Base-by-base conservation (phyloP, 2,113 vertebrate genomes). In the Taxidea taxus region DNA sequence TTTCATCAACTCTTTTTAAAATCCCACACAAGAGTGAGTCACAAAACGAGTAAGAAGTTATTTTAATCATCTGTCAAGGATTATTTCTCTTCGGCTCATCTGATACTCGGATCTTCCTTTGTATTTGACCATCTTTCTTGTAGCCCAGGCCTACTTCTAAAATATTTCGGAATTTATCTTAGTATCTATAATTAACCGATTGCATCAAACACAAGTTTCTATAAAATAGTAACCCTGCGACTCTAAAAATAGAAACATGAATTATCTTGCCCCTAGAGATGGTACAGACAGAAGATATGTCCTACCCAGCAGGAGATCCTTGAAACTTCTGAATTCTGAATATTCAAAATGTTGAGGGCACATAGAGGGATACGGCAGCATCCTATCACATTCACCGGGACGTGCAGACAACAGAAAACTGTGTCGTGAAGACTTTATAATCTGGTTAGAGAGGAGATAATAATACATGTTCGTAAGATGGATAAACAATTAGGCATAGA, bases 361-460 rank as follows among this genome's bases (percentile, higher is more conserved):
- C 1, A 23, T 2, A 37, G 54, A 20, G 11, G 23, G 44, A 56
- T 6, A 58, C 77, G 54, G 8, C 60, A 37, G 66, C 9, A 23
- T 2, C 16, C 68, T 27, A 1, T 31, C 3, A 44, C 1, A 54
- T 7, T 62, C 62, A 12, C 0, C 1, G 34, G 29, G 77, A 18
- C 10, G n/a, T 0, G 37, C 56, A n/a, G 70, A 25, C 3, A 21
- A 11, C 49, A 70, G n/a, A 75, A 75, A 49, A 14, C 27, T 20
- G 62, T 7, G 12, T 47, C 29, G 15, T n/a, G 18, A 21, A n/a
- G 34, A 39, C 34, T 78, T 74, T 74, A 62, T 14, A 27, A 39
- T 74, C 60, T 77, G 51, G 68, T 23, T 20, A 16, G 66, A 56
- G 42, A 86, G 47, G 29, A 96, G 72, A 94, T 16, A 83, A 34